Base-by-base conservation (phyloP, 2,888 invertebrate genomes). In the Archips crataeganus region DNA sequence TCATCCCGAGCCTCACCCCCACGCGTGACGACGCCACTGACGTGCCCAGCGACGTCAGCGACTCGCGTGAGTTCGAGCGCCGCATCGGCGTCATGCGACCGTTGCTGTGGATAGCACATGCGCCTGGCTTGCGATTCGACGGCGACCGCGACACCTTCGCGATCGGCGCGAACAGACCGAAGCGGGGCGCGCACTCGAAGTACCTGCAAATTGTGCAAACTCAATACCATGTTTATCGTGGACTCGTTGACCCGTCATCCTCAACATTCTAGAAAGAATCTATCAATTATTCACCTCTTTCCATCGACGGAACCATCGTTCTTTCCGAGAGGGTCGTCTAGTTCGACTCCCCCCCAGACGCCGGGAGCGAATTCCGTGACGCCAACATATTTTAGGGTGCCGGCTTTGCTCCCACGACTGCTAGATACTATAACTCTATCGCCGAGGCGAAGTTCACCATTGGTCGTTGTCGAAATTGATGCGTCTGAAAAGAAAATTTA, bases 301-400 rank as follows among this genome's bases (percentile, higher is more conserved):
- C 98, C 99, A 78, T 97, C 98, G 47, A 99, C 98, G 66, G 98
- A 97, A 74, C 99, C 99, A 86, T 99, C 99, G 90, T 99, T 99
- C 93, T 99, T 99, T 70, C 99, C 99, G 75, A 97, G 93, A 0
- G 98, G 97, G 79, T 99, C 98, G 87, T 99, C 99, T 79, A 99
- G 95, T 89, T 99, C 99, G 32, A 99, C 97, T 36, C 99, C 99
- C 76, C 98, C 99, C 99, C 99, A 99, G 80, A 98, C 96, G 49
- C 99, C 99, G 49, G 96, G 90, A 0, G 99, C 98, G 90, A 99
- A 99, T 83, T 98, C 97, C 47, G 99, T 98, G 67, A 95, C 93
- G 39, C 99, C 99, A 78, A 98, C 95, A 88, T 96, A 99, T 79
- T 97, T 95, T 69, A 99, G 95, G 54, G 97, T 96, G 69, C 99